These are phyloP conservation scores for Tenrec ecaudatus DNA, from an alignment of 2,113 vertebrate genomes.

Conservation along the genomic window DNA sequence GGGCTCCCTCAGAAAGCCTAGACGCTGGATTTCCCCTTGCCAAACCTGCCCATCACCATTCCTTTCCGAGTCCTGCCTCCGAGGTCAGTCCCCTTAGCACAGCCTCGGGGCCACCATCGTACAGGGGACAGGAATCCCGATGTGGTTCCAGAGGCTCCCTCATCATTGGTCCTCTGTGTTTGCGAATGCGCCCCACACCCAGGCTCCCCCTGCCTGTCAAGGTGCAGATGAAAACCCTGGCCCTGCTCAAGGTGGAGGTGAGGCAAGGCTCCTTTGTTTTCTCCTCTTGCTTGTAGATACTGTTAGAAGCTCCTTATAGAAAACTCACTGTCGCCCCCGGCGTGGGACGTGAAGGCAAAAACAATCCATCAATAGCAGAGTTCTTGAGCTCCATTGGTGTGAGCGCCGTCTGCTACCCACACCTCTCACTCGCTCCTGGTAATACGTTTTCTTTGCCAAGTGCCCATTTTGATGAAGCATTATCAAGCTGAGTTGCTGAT, in stretches of 20 bases:
- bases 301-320: constrained; percentile 65
- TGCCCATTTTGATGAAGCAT: constrained; percentile 80
- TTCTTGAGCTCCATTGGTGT: constrained; percentile 84
- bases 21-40: background rate
- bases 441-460: constrained; percentile 83
- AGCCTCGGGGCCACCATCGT: background rate
- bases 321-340: constrained; percentile 74
- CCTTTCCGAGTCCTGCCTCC: background rate
- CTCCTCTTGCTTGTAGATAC: constrained; percentile 56
- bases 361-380: constrained; percentile 38
- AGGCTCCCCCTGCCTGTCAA: background rate
- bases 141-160: too few species aligned
- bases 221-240: background rate
- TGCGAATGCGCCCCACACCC: too few species aligned
- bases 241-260: background rate
- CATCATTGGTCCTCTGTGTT: background rate
- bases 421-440: constrained; percentile 82
- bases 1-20: background rate
- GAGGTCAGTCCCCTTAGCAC: background rate
- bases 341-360: constrained; percentile 65
- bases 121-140: background rate
- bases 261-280: background rate
- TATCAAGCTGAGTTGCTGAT: constrained; percentile 81
- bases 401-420: constrained; percentile 82
- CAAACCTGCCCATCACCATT: background rate